Evolutionary conservation across 2,888 invertebrate genomes (phyloP).

Genomic region (Aquatica leii): DNA sequence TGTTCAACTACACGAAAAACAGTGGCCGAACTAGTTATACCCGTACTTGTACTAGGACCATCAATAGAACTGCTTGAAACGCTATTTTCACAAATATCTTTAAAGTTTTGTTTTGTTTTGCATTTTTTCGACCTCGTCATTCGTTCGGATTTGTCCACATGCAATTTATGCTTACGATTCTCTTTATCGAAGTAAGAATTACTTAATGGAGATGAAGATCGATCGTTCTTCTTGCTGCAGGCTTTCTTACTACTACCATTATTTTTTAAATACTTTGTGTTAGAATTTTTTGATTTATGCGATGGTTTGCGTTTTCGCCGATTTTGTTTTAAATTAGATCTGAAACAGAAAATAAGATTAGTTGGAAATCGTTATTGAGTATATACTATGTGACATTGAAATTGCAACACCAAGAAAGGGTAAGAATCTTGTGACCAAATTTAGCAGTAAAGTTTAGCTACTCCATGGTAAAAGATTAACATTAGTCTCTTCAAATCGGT

Average conservation of each 20-base stretch:
- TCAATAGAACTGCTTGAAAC: conserved; percentile 63
- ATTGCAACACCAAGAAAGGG: too few species aligned
- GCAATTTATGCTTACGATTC: conserved; percentile 38
- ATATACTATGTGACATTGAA: too few species aligned
- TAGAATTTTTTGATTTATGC: conserved; percentile 46
- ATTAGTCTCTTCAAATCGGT: too few species aligned
- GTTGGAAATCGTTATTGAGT: too few species aligned
- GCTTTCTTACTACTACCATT: conserved; percentile 42
- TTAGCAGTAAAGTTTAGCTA: too few species aligned
- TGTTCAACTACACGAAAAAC: conserved; percentile 62
- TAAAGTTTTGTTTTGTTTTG: conserved; percentile 50
- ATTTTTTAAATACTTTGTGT: conserved; percentile 45
- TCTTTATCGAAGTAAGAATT: conserved; percentile 30
- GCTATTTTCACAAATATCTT: conserved; percentile 48
- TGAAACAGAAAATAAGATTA: conserved; percentile 37
- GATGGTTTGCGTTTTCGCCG: conserved; percentile 43
- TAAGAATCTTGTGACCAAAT: too few species aligned
- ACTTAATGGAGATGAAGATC: not conserved
- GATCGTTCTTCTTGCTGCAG: conserved; percentile 21
- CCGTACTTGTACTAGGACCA: conserved; percentile 73
- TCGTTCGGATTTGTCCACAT: conserved; percentile 34
- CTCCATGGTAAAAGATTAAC: too few species aligned
- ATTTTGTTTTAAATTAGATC: conserved; percentile 45
- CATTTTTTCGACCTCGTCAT: conserved; percentile 46
- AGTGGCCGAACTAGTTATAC: conserved; percentile 57